A percentile compares a stretch with the other conserved stretches of the same genome.
These are phyloP conservation scores for Cancer borealis DNA, from an alignment of 2,888 invertebrate genomes.

Conservation along the genomic window DNA sequence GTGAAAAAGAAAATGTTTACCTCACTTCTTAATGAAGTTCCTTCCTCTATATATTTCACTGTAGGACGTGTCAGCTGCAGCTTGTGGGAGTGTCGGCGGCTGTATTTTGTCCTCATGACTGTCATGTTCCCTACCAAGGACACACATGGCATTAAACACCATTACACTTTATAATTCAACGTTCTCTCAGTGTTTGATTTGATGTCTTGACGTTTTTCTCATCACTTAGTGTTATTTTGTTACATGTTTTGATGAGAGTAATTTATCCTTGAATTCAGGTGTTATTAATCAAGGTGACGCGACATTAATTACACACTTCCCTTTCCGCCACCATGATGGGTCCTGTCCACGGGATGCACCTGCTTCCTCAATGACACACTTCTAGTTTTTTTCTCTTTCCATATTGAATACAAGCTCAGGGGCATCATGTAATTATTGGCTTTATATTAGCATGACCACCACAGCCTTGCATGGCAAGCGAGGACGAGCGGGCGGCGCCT, in stretches of 20 bases:
- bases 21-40: constrained; percentile 11
- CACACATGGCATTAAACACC: not conserved
- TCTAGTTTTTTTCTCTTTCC: not conserved
- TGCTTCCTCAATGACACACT: not conserved
- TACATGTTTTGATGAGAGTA: not conserved
- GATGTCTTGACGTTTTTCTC: not conserved
- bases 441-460: not conserved
- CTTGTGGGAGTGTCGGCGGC: not conserved
- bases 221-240: not conserved
- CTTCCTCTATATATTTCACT: not conserved
- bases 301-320: constrained; percentile 8
- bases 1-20: constrained; percentile 7
- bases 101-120: not conserved
- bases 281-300: not conserved
- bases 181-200: not conserved
- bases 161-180: not conserved
- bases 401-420: not conserved
- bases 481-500: not conserved
- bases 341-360: not conserved
- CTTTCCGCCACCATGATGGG: not conserved
- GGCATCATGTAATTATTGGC: constrained; percentile 22
- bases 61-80: not conserved
- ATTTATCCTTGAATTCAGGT: not conserved
- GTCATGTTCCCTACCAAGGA: not conserved
- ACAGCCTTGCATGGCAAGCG: not conserved